Percentiles rank a stretch among this genome's conserved stretches.
Evolutionary conservation across 2,888 invertebrate genomes (phyloP).

Genomic region (Saturnia pavonia): DNA sequence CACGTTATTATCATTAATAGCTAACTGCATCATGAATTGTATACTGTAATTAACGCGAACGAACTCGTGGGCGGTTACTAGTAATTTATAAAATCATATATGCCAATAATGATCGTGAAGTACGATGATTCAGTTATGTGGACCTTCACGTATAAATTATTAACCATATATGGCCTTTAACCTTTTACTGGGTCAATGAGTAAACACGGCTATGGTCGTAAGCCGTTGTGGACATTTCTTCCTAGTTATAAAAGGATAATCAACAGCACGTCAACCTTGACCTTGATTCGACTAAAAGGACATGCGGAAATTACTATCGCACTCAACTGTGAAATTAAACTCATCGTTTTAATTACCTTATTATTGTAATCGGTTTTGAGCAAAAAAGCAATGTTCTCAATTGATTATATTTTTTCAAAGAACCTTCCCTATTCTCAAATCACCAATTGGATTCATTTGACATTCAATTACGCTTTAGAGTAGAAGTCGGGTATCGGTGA

Average conservation of each 20-base stretch:
- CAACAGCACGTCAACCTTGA: conserved; percentile 14
- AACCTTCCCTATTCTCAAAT: not conserved
- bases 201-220: conserved; percentile 17
- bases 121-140: conserved; percentile 8
- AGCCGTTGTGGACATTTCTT: conserved; percentile 23
- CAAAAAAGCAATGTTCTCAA: not conserved
- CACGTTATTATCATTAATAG: no score
- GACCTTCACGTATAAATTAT: conserved; percentile 16
- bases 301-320: conserved; percentile 16
- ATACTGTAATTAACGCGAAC: no score
- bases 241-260: conserved; percentile 21
- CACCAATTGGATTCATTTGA: not conserved
- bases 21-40: no score
- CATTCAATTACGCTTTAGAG: not conserved
- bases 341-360: conserved; percentile 14
- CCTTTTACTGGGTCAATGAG: conserved; percentile 20
- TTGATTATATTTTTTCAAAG: not conserved
- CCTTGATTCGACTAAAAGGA: conserved; percentile 19
- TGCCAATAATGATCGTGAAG: not conserved
- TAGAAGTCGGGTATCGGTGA: not conserved
- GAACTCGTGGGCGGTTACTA: no score
- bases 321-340: conserved; percentile 18
- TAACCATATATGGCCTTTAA: conserved; percentile 16
- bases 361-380: not conserved
- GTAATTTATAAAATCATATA: not conserved